Base-by-base conservation (phyloP, 1,140 invertebrate species). In the Dendrolimus kikuchii region DNA sequence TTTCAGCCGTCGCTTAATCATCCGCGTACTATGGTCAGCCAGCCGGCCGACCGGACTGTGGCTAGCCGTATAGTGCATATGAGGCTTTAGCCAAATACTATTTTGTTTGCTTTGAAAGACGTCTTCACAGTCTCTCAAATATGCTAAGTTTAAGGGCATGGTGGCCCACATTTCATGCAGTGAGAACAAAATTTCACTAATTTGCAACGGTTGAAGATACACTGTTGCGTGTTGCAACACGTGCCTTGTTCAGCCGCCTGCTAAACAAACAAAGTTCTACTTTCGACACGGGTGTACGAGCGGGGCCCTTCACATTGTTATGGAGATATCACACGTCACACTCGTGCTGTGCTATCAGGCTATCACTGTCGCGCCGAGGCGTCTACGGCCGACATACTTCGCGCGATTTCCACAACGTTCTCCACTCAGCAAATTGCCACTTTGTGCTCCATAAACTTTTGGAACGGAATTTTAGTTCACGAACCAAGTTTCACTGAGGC, bases 101-200 rank as follows among this genome's bases (percentile, higher is more conserved):
- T 23, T 23, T 23, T 23, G 23, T 23, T 23, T 23, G 23, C 23
- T 23, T 23, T 23, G 23, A 23, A 23, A 23, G 1, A 23, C 3
- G 23, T 23, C 23, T 23, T 23, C 23, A 23, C 23, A 23, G 23
- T 23, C 23, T 23, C 23, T 23, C 23, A 23, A 23, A 23, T 23
- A 23, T 23, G 23, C 23, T 23, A 23, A 23, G 23, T 23, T 23
- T 23, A 23, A 23, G 23, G 23, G 23, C 23, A 23, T 23, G 23
- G 23, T 23, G 23, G 23, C 23, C 23, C 23, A 23, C 23, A 23
- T 23, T 23, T 23, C 23, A 38, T n/a, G 5, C 8, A 38, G 38
- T 5, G 68, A 71, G 69, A 71, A 66, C 68, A 66, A 63, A 64
- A 61, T 81, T 82, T 81, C 71, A 75, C 76, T 64, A 76, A 79